A percentile compares a stretch with the other conserved stretches of the same genome.
phyloP scores from a whole-genome alignment of 1,140 invertebrate species.

The Penaeus chinensis region DNA sequence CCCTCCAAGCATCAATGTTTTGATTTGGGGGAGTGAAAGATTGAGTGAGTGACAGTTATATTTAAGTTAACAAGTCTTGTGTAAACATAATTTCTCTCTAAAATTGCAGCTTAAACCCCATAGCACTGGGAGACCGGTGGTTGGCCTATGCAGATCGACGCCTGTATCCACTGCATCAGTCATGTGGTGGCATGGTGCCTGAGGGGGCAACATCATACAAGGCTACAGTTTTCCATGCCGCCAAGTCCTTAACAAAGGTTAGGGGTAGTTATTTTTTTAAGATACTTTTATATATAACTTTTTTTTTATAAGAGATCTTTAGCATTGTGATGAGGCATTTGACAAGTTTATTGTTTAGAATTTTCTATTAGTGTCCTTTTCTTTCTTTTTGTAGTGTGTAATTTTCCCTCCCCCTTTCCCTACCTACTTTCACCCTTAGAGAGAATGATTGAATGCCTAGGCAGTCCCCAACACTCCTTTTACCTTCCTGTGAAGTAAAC shows the following conservation, averaged over 20 bases:
- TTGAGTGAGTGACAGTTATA: not conserved
- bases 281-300: not conserved
- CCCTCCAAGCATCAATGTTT: no score
- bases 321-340: not conserved
- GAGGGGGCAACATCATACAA: constrained; percentile 89
- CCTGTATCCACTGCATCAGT: constrained; percentile 82
- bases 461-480: no score
- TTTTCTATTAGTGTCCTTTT: not conserved
- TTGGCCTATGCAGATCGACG: constrained; percentile 86
- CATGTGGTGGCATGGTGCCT: constrained; percentile 82
- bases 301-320: not conserved
- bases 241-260: constrained; percentile 89
- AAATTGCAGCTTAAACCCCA: constrained; percentile 81
- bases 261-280: constrained; percentile 69
- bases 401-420: no score
- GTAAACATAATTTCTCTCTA: not conserved
- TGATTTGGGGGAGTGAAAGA: not conserved
- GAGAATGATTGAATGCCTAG: no score
- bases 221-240: constrained; percentile 93
- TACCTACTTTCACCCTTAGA: no score
- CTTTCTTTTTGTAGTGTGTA: not conserved
- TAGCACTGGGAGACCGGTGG: constrained; percentile 81
- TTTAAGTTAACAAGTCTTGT: not conserved
- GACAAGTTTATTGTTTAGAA: not conserved
- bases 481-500: no score